phyloP scores from a whole-genome alignment of 1,140 invertebrate genomes.

The Drosophila ercepeae region DNA sequence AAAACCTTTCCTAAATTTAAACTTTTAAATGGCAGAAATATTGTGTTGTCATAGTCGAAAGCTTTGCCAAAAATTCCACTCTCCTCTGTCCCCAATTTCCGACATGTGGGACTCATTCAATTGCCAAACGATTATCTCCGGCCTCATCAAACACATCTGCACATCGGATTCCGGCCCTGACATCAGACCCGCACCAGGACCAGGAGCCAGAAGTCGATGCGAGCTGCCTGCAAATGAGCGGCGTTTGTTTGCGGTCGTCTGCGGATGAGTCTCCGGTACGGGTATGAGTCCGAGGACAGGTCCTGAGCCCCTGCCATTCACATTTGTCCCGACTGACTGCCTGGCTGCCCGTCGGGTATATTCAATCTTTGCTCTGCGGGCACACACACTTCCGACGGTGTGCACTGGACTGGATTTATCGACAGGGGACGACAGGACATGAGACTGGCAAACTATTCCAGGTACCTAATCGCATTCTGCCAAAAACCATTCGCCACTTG shows the following conservation, averaged over 20 bases:
- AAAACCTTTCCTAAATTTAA: neutral
- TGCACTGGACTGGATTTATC: conserved; percentile 50
- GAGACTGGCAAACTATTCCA: conserved; percentile 43
- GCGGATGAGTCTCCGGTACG: conserved; percentile 11
- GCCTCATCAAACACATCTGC: conserved; percentile 38
- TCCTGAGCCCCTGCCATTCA: neutral
- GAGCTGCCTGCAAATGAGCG: conserved; percentile 54
- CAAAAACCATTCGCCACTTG: conserved; percentile 51
- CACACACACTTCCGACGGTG: conserved; percentile 22
- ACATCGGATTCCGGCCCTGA: conserved; percentile 4
- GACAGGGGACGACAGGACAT: conserved; percentile 1
- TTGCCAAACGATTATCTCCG: conserved; percentile 57
- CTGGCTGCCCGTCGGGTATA: conserved; percentile 16
- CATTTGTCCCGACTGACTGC: conserved; percentile 20
- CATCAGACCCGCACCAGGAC: conserved; percentile 7
- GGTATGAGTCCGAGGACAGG: conserved; percentile 2
- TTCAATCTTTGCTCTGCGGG: conserved; percentile 42
- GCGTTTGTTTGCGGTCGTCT: conserved; percentile 36
- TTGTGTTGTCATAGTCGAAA: conserved; percentile 3
- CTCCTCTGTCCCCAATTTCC: conserved; percentile 2
- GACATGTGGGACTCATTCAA: conserved; percentile 50
- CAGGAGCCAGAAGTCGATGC: conserved; percentile 23
- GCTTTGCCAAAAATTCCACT: neutral
- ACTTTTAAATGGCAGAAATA: neutral
- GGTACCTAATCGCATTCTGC: conserved; percentile 47